These are phyloP conservation scores for Macrocentrus cingulum DNA, from an alignment of 1,140 invertebrate genomes.

Conservation along the genomic window DNA sequence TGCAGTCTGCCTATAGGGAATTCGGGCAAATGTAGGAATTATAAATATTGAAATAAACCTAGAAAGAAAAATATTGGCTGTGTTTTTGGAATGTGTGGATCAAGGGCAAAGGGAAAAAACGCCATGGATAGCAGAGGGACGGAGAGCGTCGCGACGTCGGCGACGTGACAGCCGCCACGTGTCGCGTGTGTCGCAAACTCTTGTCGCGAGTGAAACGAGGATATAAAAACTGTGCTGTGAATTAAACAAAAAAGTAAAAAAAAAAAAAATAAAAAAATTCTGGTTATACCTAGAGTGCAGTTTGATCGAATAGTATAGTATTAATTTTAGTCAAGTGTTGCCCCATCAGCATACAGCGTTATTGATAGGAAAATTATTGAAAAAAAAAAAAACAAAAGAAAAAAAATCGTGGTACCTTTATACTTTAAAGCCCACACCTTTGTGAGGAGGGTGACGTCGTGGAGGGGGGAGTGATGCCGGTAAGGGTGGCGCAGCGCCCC, in stretches of 20 bases:
- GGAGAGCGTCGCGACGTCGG: slow-evolving; percentile 39
- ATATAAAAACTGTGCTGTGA: slow-evolving; percentile 3
- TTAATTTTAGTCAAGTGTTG: no score
- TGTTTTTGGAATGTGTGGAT: no score
- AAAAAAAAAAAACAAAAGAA: slow-evolving; percentile 3
- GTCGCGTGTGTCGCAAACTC: slow-evolving; percentile 29
- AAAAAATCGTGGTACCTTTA: background rate
- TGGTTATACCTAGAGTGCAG: no score
- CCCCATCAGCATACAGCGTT: no score
- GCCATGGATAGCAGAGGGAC: no score
- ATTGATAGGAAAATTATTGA: no score
- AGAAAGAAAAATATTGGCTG: no score
- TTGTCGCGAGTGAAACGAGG: background rate
- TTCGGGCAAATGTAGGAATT: no score
- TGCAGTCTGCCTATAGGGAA: no score
- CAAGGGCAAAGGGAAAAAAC: no score
- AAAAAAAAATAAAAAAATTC: slow-evolving; percentile 5
- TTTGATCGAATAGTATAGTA: background rate
- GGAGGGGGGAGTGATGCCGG: slow-evolving; percentile 60
- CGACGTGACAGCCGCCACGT: slow-evolving; percentile 47
- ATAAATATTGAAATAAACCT: no score
- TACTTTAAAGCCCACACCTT: background rate
- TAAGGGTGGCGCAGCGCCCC: slow-evolving; percentile 59
- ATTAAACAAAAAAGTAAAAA: slow-evolving; percentile 1
- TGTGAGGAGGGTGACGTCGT: slow-evolving; percentile 46